Evolutionary conservation across 2,888 invertebrate species (phyloP).

Genomic region (Drosophila prostipennis): DNA sequence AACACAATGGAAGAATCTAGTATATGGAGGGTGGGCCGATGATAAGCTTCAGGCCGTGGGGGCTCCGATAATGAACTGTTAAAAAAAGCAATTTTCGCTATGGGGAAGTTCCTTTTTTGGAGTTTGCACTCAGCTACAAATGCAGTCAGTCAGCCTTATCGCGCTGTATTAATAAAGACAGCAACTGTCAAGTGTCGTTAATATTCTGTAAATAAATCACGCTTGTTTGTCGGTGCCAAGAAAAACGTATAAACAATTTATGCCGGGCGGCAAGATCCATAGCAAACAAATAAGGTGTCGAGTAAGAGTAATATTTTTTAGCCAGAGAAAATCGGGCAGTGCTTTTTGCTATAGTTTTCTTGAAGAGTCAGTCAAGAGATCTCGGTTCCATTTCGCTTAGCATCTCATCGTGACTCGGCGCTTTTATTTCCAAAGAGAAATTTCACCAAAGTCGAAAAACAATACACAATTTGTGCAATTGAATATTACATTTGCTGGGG

Average conservation of each 20-base stretch:
- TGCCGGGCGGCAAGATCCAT: conserved; percentile 20
- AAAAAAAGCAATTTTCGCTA: not conserved
- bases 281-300: conserved; percentile 9
- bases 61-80: conserved; percentile 7
- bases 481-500: conserved; percentile 10
- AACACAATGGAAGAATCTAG: conserved; percentile 15
- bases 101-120: not conserved
- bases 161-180: conserved; percentile 13
- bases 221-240: conserved; percentile 31
- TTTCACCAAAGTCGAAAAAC: conserved; percentile 1
- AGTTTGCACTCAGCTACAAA: conserved; percentile 1
- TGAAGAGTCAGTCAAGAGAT: conserved; percentile 5
- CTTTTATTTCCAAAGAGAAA: conserved; percentile 14
- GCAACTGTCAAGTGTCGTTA: conserved; percentile 24
- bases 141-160: conserved; percentile 1
- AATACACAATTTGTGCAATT: conserved; percentile 10
- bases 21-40: conserved; percentile 11
- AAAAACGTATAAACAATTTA: conserved; percentile 35
- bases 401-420: conserved; percentile 32
- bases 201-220: conserved; percentile 26
- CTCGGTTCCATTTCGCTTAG: conserved; percentile 5
- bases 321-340: not conserved
- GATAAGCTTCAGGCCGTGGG: conserved; percentile 13
- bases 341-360: conserved; percentile 8
- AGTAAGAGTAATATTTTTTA: conserved; percentile 9